Conservation (phyloP, 2,888 invertebrate genomes). For the Drosophila pseudotakahashii region DNA sequence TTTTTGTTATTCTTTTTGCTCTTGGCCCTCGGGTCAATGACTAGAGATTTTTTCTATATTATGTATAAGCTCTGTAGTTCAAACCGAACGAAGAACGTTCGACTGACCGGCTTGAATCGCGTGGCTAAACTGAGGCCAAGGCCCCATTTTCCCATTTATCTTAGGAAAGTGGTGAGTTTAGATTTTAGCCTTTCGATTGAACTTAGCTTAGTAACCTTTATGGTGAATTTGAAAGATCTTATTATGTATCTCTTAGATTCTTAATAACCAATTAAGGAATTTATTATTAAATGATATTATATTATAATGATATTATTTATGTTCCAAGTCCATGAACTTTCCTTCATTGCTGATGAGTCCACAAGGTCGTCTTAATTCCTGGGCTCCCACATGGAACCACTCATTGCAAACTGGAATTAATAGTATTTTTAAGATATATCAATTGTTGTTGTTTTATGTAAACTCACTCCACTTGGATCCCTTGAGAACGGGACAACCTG, state of each 20-base stretch:
- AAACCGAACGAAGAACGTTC: neutral
- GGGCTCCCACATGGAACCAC: slow-evolving; percentile 94
- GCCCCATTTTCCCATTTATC: neutral
- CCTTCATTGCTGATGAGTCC: slow-evolving; percentile 80
- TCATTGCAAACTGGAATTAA: slow-evolving; percentile 89
- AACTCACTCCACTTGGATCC: slow-evolving; percentile 97
- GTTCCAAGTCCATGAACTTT: slow-evolving; percentile 69
- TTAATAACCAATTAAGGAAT: neutral
- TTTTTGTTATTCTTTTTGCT: neutral
- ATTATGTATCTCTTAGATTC: neutral
- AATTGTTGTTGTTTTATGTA: slow-evolving; percentile 21
- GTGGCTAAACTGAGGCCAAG: slow-evolving; percentile 48
- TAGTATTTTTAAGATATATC: neutral
- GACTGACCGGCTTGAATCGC: slow-evolving; percentile 53
- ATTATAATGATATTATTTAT: too few species aligned
- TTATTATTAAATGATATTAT: too few species aligned
- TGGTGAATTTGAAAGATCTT: neutral
- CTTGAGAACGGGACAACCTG: slow-evolving; percentile 98
- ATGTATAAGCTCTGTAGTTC: neutral
- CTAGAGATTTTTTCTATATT: slow-evolving; percentile 22
- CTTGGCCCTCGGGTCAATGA: slow-evolving; percentile 18
- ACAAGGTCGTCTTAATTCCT: slow-evolving; percentile 89
- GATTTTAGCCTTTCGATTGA: slow-evolving; percentile 11
- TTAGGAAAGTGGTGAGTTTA: slow-evolving; percentile 19
- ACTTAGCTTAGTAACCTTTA: neutral